These are phyloP conservation scores for Pyxicephalus adspersus DNA, from an alignment of 2,113 vertebrate genomes.

Conservation along the genomic window DNA sequence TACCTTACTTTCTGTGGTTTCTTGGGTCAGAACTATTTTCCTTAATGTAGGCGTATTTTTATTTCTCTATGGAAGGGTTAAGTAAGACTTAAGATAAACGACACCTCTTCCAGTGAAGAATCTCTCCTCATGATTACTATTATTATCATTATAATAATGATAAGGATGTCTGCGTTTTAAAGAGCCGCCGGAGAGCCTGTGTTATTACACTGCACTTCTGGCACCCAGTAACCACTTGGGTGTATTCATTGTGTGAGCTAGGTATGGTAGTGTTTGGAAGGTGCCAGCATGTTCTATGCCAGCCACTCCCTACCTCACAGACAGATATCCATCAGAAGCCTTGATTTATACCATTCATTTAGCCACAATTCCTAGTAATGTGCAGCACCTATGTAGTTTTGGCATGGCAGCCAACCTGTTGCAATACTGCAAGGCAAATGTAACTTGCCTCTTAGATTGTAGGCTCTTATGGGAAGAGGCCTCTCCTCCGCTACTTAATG, in stretches of 20 bases:
- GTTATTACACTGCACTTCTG: constrained; percentile 9
- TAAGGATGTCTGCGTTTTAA: constrained; percentile 11
- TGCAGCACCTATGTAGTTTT: neutral
- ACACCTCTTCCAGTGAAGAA: constrained; percentile 14
- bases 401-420: neutral
- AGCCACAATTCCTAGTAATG: neutral
- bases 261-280: neutral
- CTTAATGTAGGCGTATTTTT: neutral
- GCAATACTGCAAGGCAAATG: no score
- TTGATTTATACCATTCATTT: neutral
- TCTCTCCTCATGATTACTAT: constrained; percentile 37
- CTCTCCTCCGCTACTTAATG: no score
- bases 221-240: constrained; percentile 13
- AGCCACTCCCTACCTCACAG: neutral
- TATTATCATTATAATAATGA: constrained; percentile 48
- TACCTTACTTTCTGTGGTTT: neutral
- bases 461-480: no score
- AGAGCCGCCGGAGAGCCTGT: constrained; percentile 13
- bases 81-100: constrained; percentile 26
- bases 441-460: no score
- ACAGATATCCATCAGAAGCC: neutral
- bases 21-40: constrained; percentile 9
- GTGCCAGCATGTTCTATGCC: neutral
- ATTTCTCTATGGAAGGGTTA: constrained; percentile 3
- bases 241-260: neutral